Evolutionary conservation across 2,113 vertebrate genomes (phyloP).

Genomic region (Lethenteron camtschaticum): DNA sequence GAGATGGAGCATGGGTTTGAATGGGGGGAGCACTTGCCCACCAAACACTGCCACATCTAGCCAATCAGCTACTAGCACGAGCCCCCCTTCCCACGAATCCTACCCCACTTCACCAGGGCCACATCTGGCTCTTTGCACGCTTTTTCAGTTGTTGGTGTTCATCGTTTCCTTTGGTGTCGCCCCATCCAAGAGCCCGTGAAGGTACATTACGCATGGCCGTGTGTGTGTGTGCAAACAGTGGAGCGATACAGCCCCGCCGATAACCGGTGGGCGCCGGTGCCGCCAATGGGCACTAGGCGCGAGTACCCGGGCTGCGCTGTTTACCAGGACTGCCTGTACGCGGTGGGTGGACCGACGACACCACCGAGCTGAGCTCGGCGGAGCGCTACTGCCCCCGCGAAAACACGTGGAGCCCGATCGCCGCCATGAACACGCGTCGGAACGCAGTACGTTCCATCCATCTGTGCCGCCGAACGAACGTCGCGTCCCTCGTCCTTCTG

Average conservation of each 20-base stretch:
- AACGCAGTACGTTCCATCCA: slow-evolving; percentile 45
- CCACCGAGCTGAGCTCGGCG: slow-evolving; percentile 83
- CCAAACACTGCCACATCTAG: too few species aligned
- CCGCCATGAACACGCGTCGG: slow-evolving; percentile 87
- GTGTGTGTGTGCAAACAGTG: slow-evolving; percentile 25
- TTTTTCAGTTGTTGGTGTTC: too few species aligned
- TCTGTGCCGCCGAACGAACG: too few species aligned
- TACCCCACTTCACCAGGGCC: too few species aligned
- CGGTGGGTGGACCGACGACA: slow-evolving; percentile 82
- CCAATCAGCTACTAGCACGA: too few species aligned
- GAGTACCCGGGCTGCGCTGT: slow-evolving; percentile 92
- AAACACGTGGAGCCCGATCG: slow-evolving; percentile 95
- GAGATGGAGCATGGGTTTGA: too few species aligned
- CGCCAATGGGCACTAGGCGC: slow-evolving; percentile 84
- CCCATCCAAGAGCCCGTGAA: too few species aligned
- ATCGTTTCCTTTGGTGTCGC: too few species aligned
- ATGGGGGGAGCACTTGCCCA: too few species aligned
- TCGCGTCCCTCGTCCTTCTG: too few species aligned
- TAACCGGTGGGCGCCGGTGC: slow-evolving; percentile 94
- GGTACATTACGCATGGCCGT: neutral
- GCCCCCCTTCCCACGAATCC: too few species aligned
- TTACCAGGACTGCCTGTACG: slow-evolving; percentile 98
- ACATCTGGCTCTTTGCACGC: too few species aligned
- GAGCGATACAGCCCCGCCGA: slow-evolving; percentile 94
- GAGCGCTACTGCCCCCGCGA: slow-evolving; percentile 90